A percentile compares a stretch with the other conserved stretches of the same genome.
Conservation (phyloP, 2,113 vertebrate genomes). For the Loxodonta africana region DNA sequence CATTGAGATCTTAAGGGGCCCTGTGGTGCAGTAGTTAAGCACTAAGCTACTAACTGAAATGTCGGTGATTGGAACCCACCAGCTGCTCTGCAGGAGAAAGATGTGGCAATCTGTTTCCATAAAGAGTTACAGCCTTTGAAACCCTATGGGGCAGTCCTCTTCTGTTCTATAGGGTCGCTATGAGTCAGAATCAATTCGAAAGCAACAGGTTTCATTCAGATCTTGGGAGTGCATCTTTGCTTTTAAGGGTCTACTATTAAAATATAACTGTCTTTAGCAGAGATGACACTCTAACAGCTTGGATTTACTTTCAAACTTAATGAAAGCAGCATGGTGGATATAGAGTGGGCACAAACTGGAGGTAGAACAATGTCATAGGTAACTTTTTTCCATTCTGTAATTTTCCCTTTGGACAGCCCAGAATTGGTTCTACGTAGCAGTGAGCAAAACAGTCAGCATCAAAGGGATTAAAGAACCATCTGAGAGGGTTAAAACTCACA, state of each 20-base stretch:
- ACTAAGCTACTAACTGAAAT: not conserved
- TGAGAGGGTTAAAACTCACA: not conserved
- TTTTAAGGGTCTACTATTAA: not conserved
- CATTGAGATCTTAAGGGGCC: not conserved
- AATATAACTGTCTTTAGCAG: not conserved
- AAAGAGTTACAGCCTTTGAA: not conserved
- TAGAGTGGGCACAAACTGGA: not conserved
- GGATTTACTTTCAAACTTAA: not conserved
- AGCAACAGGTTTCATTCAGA: not conserved
- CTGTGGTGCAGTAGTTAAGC: no score
- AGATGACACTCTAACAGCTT: not conserved
- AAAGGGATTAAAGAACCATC: not conserved
- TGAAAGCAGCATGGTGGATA: not conserved
- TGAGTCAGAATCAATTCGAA: no score
- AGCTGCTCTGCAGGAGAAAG: not conserved
- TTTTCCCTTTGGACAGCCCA: not conserved
- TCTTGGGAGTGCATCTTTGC: not conserved
- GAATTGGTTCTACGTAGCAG: not conserved
- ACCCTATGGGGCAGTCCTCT: not conserved
- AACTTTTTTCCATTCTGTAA: not conserved
- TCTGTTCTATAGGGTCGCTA: not conserved
- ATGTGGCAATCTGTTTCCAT: not conserved
- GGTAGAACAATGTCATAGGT: not conserved
- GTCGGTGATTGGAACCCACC: not conserved
- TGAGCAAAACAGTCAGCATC: not conserved